Percentiles rank a stretch among this genome's conserved stretches.
Conservation (phyloP, 2,113 vertebrate species). For the Neoarius graeffei region DNA sequence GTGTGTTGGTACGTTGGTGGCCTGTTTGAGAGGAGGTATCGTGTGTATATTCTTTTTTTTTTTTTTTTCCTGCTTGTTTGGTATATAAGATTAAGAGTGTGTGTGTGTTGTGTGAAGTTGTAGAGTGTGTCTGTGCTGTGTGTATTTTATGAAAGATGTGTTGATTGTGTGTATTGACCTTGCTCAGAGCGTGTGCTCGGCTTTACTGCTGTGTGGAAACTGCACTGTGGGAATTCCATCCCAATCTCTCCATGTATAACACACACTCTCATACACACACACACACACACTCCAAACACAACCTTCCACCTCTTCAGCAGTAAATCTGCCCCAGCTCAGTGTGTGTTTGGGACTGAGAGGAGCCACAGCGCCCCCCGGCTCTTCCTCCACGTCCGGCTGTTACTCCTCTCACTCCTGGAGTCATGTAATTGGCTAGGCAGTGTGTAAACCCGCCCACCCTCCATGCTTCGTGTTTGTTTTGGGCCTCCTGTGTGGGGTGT, state of each 20-base stretch:
- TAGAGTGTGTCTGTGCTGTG: neutral
- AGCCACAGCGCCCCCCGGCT: neutral
- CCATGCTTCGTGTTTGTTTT: conserved; percentile 22
- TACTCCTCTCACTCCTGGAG: conserved; percentile 22
- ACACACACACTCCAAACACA: conserved; percentile 29
- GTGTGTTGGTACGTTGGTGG: neutral
- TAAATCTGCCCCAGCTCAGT: conserved; percentile 44
- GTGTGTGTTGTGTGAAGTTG: conserved; percentile 3
- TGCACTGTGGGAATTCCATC: conserved; percentile 14
- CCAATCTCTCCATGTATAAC: neutral
- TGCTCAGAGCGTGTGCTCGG: neutral
- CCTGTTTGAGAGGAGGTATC: neutral
- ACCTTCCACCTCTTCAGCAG: conserved; percentile 37
- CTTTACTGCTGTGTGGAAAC: conserved; percentile 32
- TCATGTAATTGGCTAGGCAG: conserved; percentile 15
- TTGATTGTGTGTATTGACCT: neutral
- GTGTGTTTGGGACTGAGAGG: conserved; percentile 21
- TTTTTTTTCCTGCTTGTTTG: neutral
- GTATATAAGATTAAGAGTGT: neutral
- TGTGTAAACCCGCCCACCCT: neutral
- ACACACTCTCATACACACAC: neutral
- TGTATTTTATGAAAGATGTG: neutral
- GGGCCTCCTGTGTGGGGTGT: conserved; percentile 44
- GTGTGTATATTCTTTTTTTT: neutral
- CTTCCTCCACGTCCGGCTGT: conserved; percentile 27